Evolutionary conservation across 2,888 invertebrate genomes (phyloP).

Genomic region (Cryptocephalus moraei): DNA sequence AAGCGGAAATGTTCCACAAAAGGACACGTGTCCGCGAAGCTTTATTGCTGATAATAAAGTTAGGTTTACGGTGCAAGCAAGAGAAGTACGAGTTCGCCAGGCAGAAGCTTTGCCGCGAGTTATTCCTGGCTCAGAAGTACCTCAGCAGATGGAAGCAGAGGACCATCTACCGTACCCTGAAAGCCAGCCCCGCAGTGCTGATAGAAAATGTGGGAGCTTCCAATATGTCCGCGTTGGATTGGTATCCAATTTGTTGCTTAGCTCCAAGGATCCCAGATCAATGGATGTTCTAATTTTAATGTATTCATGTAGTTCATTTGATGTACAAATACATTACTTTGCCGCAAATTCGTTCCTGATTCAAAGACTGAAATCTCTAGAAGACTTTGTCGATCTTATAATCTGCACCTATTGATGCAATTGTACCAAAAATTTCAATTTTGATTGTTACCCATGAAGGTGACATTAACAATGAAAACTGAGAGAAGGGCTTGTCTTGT

Average conservation of each 20-base stretch:
- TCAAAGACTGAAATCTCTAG: too few relatives aligned
- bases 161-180: constrained; percentile 10
- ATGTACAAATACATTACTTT: too few relatives aligned
- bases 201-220: constrained; percentile 3
- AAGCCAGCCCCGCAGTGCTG: background rate
- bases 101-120: constrained; percentile 12
- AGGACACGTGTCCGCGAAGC: constrained; percentile 16
- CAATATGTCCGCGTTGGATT: constrained; percentile 10
- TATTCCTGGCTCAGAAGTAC: constrained; percentile 24
- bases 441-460: too few relatives aligned
- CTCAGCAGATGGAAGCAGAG: constrained; percentile 24
- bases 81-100: constrained; percentile 10
- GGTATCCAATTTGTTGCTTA: constrained; percentile 23
- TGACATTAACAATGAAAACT: too few relatives aligned
- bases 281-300: constrained; percentile 11
- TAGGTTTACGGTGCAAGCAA: constrained; percentile 16
- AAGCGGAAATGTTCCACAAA: constrained; percentile 20
- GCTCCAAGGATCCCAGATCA: constrained; percentile 19
- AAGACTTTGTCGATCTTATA: too few relatives aligned
- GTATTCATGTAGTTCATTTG: background rate
- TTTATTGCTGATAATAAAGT: constrained; percentile 18
- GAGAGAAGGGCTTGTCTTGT: too few relatives aligned
- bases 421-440: too few relatives aligned
- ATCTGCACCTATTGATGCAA: too few relatives aligned
- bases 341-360: too few relatives aligned